Evolutionary conservation across 2,888 invertebrate genomes (phyloP).

Genomic region (Lucinisca nassula): DNA sequence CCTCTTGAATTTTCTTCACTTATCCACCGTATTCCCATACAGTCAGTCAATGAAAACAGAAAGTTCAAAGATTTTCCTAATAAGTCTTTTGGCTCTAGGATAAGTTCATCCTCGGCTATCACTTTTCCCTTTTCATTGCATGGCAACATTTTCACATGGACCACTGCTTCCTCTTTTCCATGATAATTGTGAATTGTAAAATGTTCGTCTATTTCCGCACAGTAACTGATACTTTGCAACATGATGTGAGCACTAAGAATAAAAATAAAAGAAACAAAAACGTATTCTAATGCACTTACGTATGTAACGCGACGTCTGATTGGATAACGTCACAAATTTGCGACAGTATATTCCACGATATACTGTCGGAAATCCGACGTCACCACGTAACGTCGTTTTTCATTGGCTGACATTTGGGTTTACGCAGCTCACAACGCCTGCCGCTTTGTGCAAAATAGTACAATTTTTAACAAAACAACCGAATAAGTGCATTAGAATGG

Average conservation of each 20-base stretch:
- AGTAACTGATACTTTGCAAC: slow-evolving; percentile 78
- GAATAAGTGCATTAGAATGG: too few relatives aligned
- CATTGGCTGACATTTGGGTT: too few relatives aligned
- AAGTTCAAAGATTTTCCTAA: slow-evolving; percentile 74
- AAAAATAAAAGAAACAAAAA: not conserved
- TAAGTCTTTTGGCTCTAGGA: slow-evolving; percentile 78
- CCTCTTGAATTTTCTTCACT: slow-evolving; percentile 76
- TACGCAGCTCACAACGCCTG: too few relatives aligned
- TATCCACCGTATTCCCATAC: slow-evolving; percentile 78
- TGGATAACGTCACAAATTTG: too few relatives aligned
- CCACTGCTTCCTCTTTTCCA: slow-evolving; percentile 78
- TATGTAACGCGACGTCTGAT: too few relatives aligned
- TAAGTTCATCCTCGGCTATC: slow-evolving; percentile 66
- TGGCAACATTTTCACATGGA: slow-evolving; percentile 76
- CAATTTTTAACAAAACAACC: too few relatives aligned
- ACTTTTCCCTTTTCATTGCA: slow-evolving; percentile 73
- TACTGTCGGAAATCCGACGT: too few relatives aligned
- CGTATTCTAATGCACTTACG: too few relatives aligned
- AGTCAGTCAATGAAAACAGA: slow-evolving; percentile 68
- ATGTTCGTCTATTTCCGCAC: slow-evolving; percentile 79
- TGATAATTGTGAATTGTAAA: slow-evolving; percentile 81
- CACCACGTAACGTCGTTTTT: too few relatives aligned
- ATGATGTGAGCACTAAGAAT: slow-evolving; percentile 77
- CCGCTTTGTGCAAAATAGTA: too few relatives aligned
- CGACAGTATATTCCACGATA: too few relatives aligned